phyloP scores from a whole-genome alignment of 2,888 invertebrate genomes.

The Amitus sp. region DNA sequence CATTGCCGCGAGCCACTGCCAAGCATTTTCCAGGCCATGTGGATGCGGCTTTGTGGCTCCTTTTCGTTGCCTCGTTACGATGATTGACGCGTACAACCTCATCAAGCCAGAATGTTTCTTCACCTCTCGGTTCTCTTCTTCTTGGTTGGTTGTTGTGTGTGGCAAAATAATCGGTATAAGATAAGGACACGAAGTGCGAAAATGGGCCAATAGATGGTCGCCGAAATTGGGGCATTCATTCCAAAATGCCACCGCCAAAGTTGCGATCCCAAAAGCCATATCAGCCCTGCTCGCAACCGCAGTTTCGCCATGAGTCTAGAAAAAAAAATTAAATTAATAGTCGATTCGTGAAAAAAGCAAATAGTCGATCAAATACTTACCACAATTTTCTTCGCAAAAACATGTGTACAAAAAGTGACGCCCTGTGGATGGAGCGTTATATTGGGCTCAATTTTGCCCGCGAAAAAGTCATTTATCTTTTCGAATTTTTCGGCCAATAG shows the following conservation, averaged over 20 bases:
- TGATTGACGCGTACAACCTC: slow-evolving; percentile 82
- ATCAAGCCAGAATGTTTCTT: slow-evolving; percentile 88
- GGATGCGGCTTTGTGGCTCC: slow-evolving; percentile 72
- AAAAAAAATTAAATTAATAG: slow-evolving; percentile 56
- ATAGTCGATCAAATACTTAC: no score
- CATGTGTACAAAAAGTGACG: slow-evolving; percentile 72
- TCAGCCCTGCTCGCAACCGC: slow-evolving; percentile 86
- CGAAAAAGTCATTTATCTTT: slow-evolving; percentile 76
- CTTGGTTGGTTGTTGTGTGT: slow-evolving; percentile 75
- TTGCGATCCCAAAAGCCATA: slow-evolving; percentile 86
- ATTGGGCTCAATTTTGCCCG: slow-evolving; percentile 74
- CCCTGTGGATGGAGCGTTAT: slow-evolving; percentile 81
- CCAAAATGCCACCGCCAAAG: slow-evolving; percentile 83
- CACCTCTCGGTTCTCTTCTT: slow-evolving; percentile 84
- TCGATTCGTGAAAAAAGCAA: no score
- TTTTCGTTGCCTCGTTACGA: slow-evolving; percentile 74
- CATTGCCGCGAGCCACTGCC: slow-evolving; percentile 85
- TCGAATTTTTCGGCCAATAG: slow-evolving; percentile 83
- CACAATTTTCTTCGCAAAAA: slow-evolving; percentile 80
- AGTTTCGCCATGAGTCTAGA: slow-evolving; percentile 82
- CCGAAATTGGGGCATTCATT: slow-evolving; percentile 84
- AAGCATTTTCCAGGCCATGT: slow-evolving; percentile 77
- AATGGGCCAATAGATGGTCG: slow-evolving; percentile 79
- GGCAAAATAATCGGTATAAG: slow-evolving; percentile 83
- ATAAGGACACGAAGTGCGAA: slow-evolving; percentile 84